Percentiles rank a stretch among this genome's conserved stretches.
These are phyloP conservation scores for Enteromius treurensis DNA, from an alignment of 2,797 vertebrate species.

Conservation along the genomic window DNA sequence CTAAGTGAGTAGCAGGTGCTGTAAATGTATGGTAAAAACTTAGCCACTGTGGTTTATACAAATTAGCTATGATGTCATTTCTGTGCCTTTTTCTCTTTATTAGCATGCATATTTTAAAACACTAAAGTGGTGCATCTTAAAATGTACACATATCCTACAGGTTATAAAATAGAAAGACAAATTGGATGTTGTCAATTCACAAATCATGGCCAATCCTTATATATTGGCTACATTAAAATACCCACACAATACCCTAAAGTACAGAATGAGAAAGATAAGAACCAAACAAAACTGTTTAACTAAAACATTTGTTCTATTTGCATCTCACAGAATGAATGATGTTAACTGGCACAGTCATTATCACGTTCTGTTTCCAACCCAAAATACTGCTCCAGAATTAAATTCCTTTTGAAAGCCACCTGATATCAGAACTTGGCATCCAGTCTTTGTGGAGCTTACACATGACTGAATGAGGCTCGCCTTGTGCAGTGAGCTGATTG, in stretches of 20 bases:
- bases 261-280: neutral
- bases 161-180: neutral
- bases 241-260: neutral
- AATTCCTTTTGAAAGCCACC: conserved; percentile 12
- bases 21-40: neutral
- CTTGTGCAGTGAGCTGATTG: conserved; percentile 8
- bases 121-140: neutral
- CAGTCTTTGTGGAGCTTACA: neutral
- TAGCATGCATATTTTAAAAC: neutral
- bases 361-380: neutral
- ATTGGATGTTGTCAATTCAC: neutral
- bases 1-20: neutral
- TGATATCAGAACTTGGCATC: conserved; percentile 9
- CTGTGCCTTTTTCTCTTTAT: neutral
- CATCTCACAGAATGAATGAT: neutral
- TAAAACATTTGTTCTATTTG: neutral
- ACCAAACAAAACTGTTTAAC: neutral
- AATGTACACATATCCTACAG: neutral
- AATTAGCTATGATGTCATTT: neutral
- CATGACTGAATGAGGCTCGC: conserved; percentile 27
- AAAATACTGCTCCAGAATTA: conserved; percentile 22
- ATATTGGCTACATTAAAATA: neutral
- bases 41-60: neutral
- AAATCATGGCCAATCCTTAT: neutral
- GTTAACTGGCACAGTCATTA: neutral